These are phyloP conservation scores for Entomobrya multifasciata DNA, from an alignment of 2,888 invertebrate genomes.

Conservation along the genomic window DNA sequence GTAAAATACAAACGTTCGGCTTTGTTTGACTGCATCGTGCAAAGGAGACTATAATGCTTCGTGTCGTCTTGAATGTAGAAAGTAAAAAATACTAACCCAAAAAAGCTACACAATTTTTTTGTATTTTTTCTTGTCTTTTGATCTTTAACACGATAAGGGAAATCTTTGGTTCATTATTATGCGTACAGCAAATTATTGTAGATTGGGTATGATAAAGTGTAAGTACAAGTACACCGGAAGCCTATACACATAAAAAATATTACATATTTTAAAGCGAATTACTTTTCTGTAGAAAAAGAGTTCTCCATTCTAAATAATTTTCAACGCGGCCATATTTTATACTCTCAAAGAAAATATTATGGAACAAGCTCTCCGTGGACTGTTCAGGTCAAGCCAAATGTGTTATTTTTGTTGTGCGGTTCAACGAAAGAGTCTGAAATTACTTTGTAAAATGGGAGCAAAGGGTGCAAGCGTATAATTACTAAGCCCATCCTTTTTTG, in stretches of 20 bases:
- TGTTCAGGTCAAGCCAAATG: background rate
- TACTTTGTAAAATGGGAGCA: conserved; percentile 6
- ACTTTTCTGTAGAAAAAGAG: too few species aligned
- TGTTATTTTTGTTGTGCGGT: background rate
- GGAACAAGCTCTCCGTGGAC: too few species aligned
- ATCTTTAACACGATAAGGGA: conserved; percentile 43
- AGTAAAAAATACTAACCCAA: background rate
- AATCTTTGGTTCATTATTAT: conserved; percentile 29
- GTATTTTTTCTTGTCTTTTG: background rate
- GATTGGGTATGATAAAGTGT: background rate
- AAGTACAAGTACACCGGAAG: background rate
- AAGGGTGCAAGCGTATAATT: background rate
- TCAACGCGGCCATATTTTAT: too few species aligned
- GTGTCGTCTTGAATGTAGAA: too few species aligned
- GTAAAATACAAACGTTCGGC: too few species aligned
- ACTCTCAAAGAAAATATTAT: too few species aligned
- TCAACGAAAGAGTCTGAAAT: background rate
- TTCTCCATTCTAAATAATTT: too few species aligned
- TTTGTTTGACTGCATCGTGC: conserved; percentile 32
- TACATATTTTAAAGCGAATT: too few species aligned
- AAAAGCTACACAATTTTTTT: conserved; percentile 17
- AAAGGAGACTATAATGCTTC: too few species aligned
- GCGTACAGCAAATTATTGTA: conserved; percentile 29
- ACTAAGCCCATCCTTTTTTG: conserved; percentile 29
- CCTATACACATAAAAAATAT: too few species aligned